Conservation (phyloP, 1,140 invertebrate genomes). For the Diprion similis region DNA sequence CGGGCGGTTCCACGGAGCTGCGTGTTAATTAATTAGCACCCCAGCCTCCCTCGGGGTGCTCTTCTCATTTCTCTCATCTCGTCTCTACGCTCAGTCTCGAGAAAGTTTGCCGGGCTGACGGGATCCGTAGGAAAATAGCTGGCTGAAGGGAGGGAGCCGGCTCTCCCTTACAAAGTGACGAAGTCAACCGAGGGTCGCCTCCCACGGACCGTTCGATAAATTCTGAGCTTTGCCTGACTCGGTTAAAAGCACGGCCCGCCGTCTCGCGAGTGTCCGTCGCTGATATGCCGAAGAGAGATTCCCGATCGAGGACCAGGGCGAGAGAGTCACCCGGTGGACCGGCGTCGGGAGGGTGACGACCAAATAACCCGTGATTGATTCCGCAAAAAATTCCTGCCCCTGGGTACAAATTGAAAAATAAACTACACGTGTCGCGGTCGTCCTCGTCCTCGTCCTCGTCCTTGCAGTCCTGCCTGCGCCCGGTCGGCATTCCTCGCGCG, state of each 20-base stretch:
- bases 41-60: too few relatives aligned
- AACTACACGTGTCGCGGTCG: slow-evolving; percentile 43
- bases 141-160: too few relatives aligned
- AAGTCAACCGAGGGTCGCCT: too few relatives aligned
- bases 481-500: neutral
- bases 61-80: neutral
- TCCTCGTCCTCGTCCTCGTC: neutral
- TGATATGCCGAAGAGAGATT: slow-evolving; percentile 42
- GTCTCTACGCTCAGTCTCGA: neutral
- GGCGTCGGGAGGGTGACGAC: slow-evolving; percentile 35
- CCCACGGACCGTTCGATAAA: slow-evolving; percentile 36
- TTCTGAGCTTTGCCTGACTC: slow-evolving; percentile 36
- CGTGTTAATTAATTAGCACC: too few relatives aligned
- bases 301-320: slow-evolving; percentile 26
- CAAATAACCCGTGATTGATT: slow-evolving; percentile 58
- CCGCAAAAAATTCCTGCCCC: slow-evolving; percentile 40
- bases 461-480: neutral
- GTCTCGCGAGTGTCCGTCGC: slow-evolving; percentile 40
- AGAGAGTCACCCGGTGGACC: slow-evolving; percentile 20
- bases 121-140: too few relatives aligned
- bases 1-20: too few relatives aligned
- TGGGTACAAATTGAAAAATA: slow-evolving; percentile 54
- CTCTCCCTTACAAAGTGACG: too few relatives aligned
- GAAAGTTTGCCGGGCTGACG: neutral
- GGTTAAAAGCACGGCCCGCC: slow-evolving; percentile 24